phyloP scores from a whole-genome alignment of 1,140 invertebrate genomes.

The Stenopsyche tienmushanensis region DNA sequence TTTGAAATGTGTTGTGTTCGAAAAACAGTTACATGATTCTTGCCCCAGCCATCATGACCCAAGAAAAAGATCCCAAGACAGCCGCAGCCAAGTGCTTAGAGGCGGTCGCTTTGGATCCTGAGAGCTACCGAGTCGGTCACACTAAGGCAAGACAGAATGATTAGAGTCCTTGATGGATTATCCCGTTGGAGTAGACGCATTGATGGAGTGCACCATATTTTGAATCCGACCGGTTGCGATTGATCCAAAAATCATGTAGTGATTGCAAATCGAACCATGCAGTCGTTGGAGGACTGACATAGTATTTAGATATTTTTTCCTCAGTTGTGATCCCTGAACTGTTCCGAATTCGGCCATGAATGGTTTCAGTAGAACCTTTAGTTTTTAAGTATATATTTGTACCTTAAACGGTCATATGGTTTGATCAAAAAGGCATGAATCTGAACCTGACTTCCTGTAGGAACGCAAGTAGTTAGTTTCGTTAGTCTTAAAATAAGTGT shows the following conservation, averaged over 20 bases:
- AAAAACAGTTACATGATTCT: slow-evolving; percentile 95
- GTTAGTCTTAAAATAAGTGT: too few species aligned
- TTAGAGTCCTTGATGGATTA: slow-evolving; percentile 22
- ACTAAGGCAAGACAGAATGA: slow-evolving; percentile 82
- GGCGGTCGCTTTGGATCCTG: slow-evolving; percentile 81
- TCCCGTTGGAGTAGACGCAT: too few species aligned
- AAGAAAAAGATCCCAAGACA: slow-evolving; percentile 80
- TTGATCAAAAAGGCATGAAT: too few species aligned
- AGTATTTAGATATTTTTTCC: background rate
- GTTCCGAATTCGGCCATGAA: too few species aligned
- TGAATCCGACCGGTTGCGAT: too few species aligned
- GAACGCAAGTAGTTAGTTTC: too few species aligned
- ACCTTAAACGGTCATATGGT: too few species aligned
- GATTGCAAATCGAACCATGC: background rate
- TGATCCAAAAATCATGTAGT: slow-evolving; percentile 9
- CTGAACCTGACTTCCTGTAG: too few species aligned
- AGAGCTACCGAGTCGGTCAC: slow-evolving; percentile 94
- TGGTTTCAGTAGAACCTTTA: too few species aligned
- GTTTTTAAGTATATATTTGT: too few species aligned
- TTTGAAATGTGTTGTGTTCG: slow-evolving; percentile 17
- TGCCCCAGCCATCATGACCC: slow-evolving; percentile 88
- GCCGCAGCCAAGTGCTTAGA: slow-evolving; percentile 81
- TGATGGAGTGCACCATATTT: slow-evolving; percentile 8
- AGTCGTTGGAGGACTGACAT: background rate
- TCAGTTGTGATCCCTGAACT: background rate